phyloP scores from a whole-genome alignment of 1,140 invertebrate genomes.

The Leucophenga varia region DNA sequence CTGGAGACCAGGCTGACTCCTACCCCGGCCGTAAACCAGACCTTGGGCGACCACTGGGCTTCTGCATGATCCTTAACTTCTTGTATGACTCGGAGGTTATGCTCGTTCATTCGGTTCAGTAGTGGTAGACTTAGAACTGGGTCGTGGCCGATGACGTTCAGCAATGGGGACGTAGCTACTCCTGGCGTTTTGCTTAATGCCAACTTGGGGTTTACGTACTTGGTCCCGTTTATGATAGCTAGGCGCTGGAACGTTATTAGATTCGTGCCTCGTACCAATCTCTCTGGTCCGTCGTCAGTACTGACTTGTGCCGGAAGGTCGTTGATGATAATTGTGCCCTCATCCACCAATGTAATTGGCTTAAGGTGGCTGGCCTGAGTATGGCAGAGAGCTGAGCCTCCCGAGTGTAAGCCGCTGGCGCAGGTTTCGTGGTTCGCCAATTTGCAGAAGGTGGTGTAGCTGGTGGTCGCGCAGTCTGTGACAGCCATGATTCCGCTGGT shows the following conservation, averaged over 20 bases:
- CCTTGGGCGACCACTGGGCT: no score
- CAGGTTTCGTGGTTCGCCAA: conserved; percentile 3
- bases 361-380: conserved; percentile 1
- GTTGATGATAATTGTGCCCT: not conserved
- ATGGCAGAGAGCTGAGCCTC: no score
- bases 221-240: conserved; percentile 1
- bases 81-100: no score
- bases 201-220: conserved; percentile 1
- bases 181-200: not conserved
- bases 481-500: no score
- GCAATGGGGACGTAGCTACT: not conserved
- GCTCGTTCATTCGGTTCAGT: conserved; percentile 6
- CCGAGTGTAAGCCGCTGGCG: no score
- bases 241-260: conserved; percentile 2
- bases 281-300: conserved; percentile 1
- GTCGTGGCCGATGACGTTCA: conserved; percentile 8
- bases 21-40: conserved; percentile 2
- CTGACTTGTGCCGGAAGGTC: not conserved
- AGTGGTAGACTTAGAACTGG: conserved; percentile 2
- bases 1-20: not conserved
- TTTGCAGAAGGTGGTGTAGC: no score
- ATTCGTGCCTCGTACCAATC: not conserved
- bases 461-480: no score
- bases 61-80: no score
- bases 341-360: conserved; percentile 1